phyloP scores from a whole-genome alignment of 2,113 vertebrate genomes.

The Pseudolaguvia tuberculata region DNA sequence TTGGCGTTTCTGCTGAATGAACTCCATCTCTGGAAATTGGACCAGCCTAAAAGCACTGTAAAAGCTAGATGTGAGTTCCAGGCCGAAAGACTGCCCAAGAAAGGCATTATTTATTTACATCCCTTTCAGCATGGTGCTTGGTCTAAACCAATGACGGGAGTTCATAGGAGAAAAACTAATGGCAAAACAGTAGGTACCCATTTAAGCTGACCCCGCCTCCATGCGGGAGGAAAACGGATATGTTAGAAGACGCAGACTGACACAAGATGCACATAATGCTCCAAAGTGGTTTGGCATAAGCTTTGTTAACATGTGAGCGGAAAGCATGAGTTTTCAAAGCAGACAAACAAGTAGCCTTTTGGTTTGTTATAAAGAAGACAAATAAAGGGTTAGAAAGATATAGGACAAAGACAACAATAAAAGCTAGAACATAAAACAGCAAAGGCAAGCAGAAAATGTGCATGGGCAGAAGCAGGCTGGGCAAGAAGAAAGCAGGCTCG shows the following conservation, averaged over 20 bases:
- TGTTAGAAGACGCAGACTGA: constrained; percentile 49
- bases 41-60: constrained; percentile 33
- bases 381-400: constrained; percentile 36
- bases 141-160: constrained; percentile 44
- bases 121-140: constrained; percentile 33
- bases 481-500: constrained; percentile 82
- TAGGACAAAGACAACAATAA: constrained; percentile 21
- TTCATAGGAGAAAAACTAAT: constrained; percentile 33
- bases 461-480: constrained; percentile 41
- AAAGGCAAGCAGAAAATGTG: constrained; percentile 42
- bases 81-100: constrained; percentile 45
- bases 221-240: constrained; percentile 60
- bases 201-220: constrained; percentile 33
- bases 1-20: constrained; percentile 39
- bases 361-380: constrained; percentile 11
- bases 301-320: constrained; percentile 51
- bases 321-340: constrained; percentile 27
- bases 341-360: constrained; percentile 41
- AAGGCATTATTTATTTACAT: constrained; percentile 50
- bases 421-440: constrained; percentile 30
- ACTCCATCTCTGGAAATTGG: constrained; percentile 25
- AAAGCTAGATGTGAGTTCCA: constrained; percentile 30
- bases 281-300: constrained; percentile 54
- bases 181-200: constrained; percentile 52
- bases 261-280: constrained; percentile 41